These are phyloP conservation scores for Drosophila mojavensis DNA, from an alignment of 1,140 invertebrate species.

Conservation along the genomic window DNA sequence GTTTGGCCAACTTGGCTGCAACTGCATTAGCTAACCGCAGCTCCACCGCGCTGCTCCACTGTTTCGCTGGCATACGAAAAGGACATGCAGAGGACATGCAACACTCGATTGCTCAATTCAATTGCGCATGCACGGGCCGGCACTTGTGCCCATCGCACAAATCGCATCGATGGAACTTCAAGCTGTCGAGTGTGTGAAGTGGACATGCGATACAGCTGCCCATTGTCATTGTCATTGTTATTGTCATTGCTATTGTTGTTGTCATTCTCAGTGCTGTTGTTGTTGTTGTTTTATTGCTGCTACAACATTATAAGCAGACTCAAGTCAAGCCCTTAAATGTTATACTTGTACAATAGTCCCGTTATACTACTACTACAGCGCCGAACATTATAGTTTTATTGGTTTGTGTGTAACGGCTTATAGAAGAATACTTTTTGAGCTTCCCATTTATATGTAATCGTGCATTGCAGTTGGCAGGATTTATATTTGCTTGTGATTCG, in stretches of 20 bases:
- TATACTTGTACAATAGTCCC: not conserved
- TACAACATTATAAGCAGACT: constrained; percentile 8
- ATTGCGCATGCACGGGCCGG: constrained; percentile 3
- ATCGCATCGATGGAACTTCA: constrained; percentile 27
- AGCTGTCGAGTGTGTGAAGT: constrained; percentile 23
- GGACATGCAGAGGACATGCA: constrained; percentile 14
- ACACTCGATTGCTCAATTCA: constrained; percentile 22
- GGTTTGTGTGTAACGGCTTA: not conserved
- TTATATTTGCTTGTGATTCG: too few species aligned
- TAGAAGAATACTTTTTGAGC: not conserved
- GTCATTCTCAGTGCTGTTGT: not conserved
- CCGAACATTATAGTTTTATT: not conserved
- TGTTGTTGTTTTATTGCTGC: constrained; percentile 6
- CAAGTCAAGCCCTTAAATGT: constrained; percentile 5
- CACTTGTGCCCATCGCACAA: constrained; percentile 16
- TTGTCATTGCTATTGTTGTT: constrained; percentile 7
- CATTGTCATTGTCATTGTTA: constrained; percentile 10
- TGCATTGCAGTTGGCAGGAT: too few species aligned
- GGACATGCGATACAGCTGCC: constrained; percentile 9
- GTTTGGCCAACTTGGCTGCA: constrained; percentile 12
- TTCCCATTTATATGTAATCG: too few species aligned
- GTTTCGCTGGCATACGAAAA: not conserved
- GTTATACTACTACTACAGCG: not conserved
- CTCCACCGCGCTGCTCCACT: not conserved
- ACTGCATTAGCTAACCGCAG: constrained; percentile 6